Percentiles rank a stretch among this genome's conserved stretches.
These are phyloP conservation scores for Eretmochelys imbricata DNA, from an alignment of 2,113 vertebrate species.

Conservation along the genomic window DNA sequence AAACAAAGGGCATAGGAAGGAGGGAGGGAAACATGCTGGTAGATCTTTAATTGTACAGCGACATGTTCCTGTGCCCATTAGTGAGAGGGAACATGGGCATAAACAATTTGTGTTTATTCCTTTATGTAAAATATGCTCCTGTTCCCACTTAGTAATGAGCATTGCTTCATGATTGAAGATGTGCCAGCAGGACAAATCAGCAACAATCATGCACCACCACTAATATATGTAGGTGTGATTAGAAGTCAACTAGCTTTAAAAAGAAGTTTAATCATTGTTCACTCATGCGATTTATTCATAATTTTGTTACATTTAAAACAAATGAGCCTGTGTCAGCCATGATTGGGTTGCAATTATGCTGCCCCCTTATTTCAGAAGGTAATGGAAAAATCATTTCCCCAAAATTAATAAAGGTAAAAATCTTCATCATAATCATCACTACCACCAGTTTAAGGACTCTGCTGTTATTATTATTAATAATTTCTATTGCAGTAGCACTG, in stretches of 20 bases:
- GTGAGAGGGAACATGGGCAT: not conserved
- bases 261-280: not conserved
- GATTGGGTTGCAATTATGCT: not conserved
- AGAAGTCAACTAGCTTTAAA: constrained; percentile 35
- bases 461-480: not conserved
- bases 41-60: not conserved
- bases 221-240: constrained; percentile 43
- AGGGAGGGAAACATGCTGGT: not conserved
- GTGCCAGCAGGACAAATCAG: not conserved
- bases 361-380: not conserved
- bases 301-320: constrained; percentile 50
- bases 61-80: not conserved
- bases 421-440: constrained; percentile 25
- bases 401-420: constrained; percentile 29
- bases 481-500: not conserved
- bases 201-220: not conserved
- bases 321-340: constrained; percentile 27
- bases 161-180: not conserved
- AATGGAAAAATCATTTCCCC: not conserved
- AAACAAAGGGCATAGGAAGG: not conserved
- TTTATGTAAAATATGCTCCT: not conserved
- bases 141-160: not conserved
- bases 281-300: constrained; percentile 12
- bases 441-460: constrained; percentile 19
- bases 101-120: not conserved